Evolutionary conservation across 2,113 vertebrate genomes (phyloP), one percentile per base, ranked within the genome.

Genomic region (Anarhynchus alexandrinus): DNA sequence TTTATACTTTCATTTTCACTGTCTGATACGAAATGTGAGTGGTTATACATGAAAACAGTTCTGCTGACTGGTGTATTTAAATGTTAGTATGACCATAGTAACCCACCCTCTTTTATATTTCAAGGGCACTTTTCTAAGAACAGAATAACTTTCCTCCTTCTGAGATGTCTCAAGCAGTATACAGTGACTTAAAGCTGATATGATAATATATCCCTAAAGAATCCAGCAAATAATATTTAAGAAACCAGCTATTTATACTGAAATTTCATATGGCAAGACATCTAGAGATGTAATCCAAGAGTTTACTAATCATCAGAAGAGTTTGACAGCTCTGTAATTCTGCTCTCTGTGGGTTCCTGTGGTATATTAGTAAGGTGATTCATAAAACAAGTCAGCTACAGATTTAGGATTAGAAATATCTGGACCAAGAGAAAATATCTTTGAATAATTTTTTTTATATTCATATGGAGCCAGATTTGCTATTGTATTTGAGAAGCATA

Each of bases 311-410:
- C 34, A 66, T 69, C 59, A 79, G 43, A 95, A 74, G 59, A 92
- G 29, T 55, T 55, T 92, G 88, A 81, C 67, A 74, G 55, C 15
- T 94, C 52, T 91, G 43, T 88, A 93, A 78, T 96, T 95, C 90
- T 95, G 67, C 57, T 72, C 47, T 64, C 83, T 94, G 29, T 91
- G 62, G 29, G 47, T 78, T 95, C 82, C 67, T 15, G 4, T 3
- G 9, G 27, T 9, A 5, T 78, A 69, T 92, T 58, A 49, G 49
- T 73, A 74, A 95, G 18, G 52, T 71, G 47, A 91, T 76, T 95
- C 47, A 79, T 81, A 69, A 94, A 84, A 65, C 36, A 62, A 87
- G 23, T 54, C 51, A 91, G 73, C 36, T 88, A 32, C 30, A 47
- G 57, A 47, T 72, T 81, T 86, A 93, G 20, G 45, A 25, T 79